Evolutionary conservation across 2,888 invertebrate genomes (phyloP).

Genomic region (Ephialtes manifestator): DNA sequence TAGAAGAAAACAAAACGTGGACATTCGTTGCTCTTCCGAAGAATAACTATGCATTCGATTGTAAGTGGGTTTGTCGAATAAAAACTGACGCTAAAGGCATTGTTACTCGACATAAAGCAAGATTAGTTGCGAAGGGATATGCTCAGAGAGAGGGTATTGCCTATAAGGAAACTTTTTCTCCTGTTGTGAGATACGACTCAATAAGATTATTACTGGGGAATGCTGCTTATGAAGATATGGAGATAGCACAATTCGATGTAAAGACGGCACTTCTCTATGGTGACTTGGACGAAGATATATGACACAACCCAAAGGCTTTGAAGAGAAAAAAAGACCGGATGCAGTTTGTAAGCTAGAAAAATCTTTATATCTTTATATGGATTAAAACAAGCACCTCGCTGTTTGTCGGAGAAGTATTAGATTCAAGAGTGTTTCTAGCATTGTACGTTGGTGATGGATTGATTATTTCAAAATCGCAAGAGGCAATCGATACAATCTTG

Average conservation of each 20-base stretch:
- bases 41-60: conserved; percentile 43
- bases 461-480: conserved; percentile 14
- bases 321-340: no score
- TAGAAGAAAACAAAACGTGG: conserved; percentile 36
- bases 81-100: conserved; percentile 69
- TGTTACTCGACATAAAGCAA: conserved; percentile 70
- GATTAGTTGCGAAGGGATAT: conserved; percentile 71
- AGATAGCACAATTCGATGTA: conserved; percentile 69
- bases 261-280: conserved; percentile 72
- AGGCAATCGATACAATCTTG: conserved; percentile 45
- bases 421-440: conserved; percentile 9
- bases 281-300: conserved; percentile 64
- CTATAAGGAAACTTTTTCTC: conserved; percentile 53
- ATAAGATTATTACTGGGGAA: conserved; percentile 59
- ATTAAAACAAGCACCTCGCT: no score
- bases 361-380: no score
- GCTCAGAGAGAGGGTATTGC: conserved; percentile 69
- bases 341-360: no score
- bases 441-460: conserved; percentile 58
- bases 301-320: conserved; percentile 32
- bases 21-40: conserved; percentile 11
- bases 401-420: no score
- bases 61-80: conserved; percentile 68
- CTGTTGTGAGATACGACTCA: conserved; percentile 29
- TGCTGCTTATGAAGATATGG: conserved; percentile 58